Evolutionary conservation across 1,140 invertebrate species (phyloP).

Genomic region (Adoxophyes honmai): DNA sequence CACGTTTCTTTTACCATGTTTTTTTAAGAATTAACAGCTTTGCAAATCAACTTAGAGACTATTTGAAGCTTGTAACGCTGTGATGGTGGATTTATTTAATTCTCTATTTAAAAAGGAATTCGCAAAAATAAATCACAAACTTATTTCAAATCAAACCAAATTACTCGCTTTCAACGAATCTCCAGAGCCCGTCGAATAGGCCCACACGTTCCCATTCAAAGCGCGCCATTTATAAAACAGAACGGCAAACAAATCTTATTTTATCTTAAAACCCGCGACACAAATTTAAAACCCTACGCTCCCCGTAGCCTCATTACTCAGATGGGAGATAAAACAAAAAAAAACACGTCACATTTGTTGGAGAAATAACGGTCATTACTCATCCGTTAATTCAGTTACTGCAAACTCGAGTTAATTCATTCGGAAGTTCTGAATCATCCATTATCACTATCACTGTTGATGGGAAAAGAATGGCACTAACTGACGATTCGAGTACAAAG

Average conservation of each 20-base stretch:
- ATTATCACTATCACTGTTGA: constrained; percentile 49
- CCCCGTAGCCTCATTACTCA: background rate
- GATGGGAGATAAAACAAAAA: constrained; percentile 26
- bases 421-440: constrained; percentile 33
- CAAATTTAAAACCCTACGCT: constrained; percentile 13
- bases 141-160: no score
- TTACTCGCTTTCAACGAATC: no score
- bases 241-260: background rate
- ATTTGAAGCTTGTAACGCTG: no score
- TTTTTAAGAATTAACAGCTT: no score
- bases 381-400: constrained; percentile 16
- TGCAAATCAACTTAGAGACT: no score
- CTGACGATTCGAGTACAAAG: background rate
- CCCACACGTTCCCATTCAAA: no score
- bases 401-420: constrained; percentile 42
- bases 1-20: no score
- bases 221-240: background rate
- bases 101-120: no score
- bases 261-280: constrained; percentile 2
- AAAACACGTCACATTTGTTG: constrained; percentile 28
- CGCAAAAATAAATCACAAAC: no score
- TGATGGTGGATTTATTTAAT: no score
- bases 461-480: constrained; percentile 31
- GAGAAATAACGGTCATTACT: constrained; percentile 44
- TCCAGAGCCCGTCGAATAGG: no score